phyloP scores from a whole-genome alignment of 2,797 vertebrate genomes.

The Onychomys torridus region DNA sequence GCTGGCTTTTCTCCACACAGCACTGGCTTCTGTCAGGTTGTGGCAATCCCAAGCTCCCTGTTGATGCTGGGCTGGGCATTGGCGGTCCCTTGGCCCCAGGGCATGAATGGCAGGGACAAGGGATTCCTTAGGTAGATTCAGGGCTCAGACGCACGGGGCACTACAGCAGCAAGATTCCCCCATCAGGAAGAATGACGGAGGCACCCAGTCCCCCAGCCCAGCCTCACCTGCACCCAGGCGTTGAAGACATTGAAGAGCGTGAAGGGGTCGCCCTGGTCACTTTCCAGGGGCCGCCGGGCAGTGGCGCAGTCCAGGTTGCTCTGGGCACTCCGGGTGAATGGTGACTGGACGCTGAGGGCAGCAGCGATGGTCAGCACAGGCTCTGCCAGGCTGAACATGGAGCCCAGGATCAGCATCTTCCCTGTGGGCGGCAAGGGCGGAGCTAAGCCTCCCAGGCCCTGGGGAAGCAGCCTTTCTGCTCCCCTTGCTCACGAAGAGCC shows the following conservation, averaged over 20 bases:
- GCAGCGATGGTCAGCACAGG: conserved; percentile 92
- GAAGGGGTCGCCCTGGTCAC: conserved; percentile 95
- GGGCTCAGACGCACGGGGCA: fast-evolving
- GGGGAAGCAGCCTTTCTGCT: neutral
- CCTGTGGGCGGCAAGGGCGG: conserved; percentile 85
- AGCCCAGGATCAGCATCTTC: conserved; percentile 95
- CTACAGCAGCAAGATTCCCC: fast-evolving
- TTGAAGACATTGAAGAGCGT: conserved; percentile 95
- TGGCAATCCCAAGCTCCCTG: neutral
- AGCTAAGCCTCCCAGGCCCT: neutral
- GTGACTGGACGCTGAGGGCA: conserved; percentile 93
- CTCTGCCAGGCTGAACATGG: conserved; percentile 91
- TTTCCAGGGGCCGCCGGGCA: conserved; percentile 91
- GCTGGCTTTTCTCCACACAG: neutral
- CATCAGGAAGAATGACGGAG: neutral
- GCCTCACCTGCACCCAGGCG: conserved; percentile 94
- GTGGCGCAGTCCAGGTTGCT: conserved; percentile 89
- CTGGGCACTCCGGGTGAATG: conserved; percentile 91
- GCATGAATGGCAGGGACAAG: fast-evolving
- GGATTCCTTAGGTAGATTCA: neutral
- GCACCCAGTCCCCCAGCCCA: fast-evolving
- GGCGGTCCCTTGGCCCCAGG: neutral
- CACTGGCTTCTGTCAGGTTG: neutral
- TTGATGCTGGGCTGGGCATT: fast-evolving
- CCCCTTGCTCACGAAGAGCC: neutral